phyloP scores from a whole-genome alignment of 53 echinoderm and acorn worm species.

The Patiria pectinifera region DNA sequence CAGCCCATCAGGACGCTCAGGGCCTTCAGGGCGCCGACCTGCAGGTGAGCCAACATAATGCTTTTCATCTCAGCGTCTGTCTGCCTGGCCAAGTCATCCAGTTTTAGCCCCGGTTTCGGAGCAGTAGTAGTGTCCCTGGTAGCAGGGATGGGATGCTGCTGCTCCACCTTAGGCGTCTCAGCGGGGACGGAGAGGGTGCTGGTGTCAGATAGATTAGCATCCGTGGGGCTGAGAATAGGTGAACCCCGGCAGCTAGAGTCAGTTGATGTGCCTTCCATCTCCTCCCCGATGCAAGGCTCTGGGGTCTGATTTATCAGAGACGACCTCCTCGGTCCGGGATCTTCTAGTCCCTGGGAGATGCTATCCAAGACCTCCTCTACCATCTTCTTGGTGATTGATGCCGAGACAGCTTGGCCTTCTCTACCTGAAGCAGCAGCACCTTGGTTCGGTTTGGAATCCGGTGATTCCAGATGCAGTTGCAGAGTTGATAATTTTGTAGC shows the following conservation, averaged over 20 bases:
- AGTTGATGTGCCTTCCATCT: conserved; percentile 2
- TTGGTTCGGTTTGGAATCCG: conserved; percentile 30
- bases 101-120: conserved; percentile 38
- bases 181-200: conserved; percentile 51
- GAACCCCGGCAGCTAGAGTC: conserved; percentile 24
- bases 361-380: conserved; percentile 71
- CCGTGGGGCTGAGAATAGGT: conserved; percentile 47
- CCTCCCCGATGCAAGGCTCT: not conserved
- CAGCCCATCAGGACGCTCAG: conserved; percentile 89
- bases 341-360: conserved; percentile 34
- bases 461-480: conserved; percentile 45
- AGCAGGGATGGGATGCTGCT: conserved; percentile 10
- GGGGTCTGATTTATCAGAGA: not conserved
- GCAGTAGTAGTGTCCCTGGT: not conserved
- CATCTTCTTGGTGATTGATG: conserved; percentile 62
- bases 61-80: conserved; percentile 68
- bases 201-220: conserved; percentile 49
- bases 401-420: conserved; percentile 26
- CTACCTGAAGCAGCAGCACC: not conserved
- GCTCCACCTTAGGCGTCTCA: conserved; percentile 49
- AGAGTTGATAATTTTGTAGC: conserved; percentile 29
- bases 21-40: conserved; percentile 88
- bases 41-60: conserved; percentile 74
- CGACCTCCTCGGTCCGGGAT: not conserved
- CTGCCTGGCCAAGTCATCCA: conserved; percentile 56